Evolutionary conservation across 2,888 invertebrate genomes (phyloP), one percentile per base, ranked within the genome.

Genomic region (Doris montereyensis): DNA sequence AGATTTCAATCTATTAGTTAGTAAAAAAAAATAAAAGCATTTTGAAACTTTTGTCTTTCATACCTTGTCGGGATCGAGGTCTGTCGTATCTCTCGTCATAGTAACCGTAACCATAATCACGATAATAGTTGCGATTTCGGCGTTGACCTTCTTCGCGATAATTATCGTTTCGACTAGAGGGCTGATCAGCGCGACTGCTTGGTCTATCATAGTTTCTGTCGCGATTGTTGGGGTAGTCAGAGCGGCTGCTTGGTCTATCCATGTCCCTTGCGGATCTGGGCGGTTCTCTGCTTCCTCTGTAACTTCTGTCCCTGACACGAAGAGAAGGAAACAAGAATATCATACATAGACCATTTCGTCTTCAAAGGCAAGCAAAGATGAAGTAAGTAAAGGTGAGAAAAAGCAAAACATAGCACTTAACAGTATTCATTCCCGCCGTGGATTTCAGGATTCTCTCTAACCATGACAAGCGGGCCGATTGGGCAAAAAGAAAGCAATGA

Each of bases 31-130:
- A n/a, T n/a, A n/a, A n/a, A n/a, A n/a, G n/a, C n/a, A n/a, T n/a
- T n/a, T n/a, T n/a, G n/a, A n/a, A n/a, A n/a, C n/a, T n/a, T n/a
- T n/a, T n/a, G n/a, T n/a, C n/a, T n/a, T n/a, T n/a, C 85, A 68
- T 71, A 88, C 88, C 85, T 72, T 87, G 87, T 79, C 89, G 82
- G 30, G 88, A 89, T 67, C 87, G 83, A 4, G 89, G 88, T 68
- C 88, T 79, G 34, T 87, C 87, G 76, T 87, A 86, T 81, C 83
- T 77, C 65, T 87, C 86, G 81, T 84, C 85, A 73, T 81, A 83
- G 74, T 86, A 84, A 28, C 78, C 75, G 57, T 85, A 83, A 65
- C 82, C 81, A 34, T 83, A 81, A 8, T 82, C 79, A 4, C 70
- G 77, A 58, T 81, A 80, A 13, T 75, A 77, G n/a, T 62, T 73